Base-by-base conservation (phyloP, 2,888 invertebrate genomes). In the Cancer borealis region DNA sequence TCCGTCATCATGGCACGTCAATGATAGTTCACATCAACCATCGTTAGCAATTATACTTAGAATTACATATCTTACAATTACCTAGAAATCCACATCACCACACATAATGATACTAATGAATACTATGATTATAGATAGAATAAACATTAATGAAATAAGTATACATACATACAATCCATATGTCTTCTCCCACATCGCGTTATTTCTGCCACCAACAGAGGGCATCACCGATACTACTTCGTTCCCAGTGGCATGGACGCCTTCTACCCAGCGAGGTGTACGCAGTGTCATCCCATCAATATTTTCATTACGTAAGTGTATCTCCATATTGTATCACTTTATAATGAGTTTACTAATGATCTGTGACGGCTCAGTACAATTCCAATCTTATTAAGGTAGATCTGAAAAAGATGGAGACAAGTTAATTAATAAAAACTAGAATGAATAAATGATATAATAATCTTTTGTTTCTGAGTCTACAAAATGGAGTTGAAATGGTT, bases 401-500 rank as follows among this genome's bases (percentile, higher is more conserved):
- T 66, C 17, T 66, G 21, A 66, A 66, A 66, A 66, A n/a, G n/a
- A 6, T 21, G 21, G 66, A 66, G 4, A n/a, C 66, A 6, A n/a
- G 6, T 14, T 6, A 6, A n/a, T 3, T 6, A 17, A n/a, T 66
- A n/a, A 66, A n/a, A n/a, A 5, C 6, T 66, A n/a, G 3, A n/a
- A 66, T 66, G 66, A 66, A 66, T 66, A n/a, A 66, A 66, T 66
- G 66, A 66, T 66, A n/a, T n/a, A n/a, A n/a, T 66, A 66, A 66
- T 66, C 66, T 66, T 66, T 66, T 66, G 66, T 21, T 66, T 6
- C 14, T 21, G 3, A 66, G 6, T 66, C 21, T n/a, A n/a, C n/a
- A 66, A 66, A 21, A 21, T 21, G 21, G 66, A 66, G 66, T 21
- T 21, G n/a, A 66, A 66, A 66, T n/a, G 21, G 66, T n/a, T 66